These are phyloP conservation scores for Morus bassanus DNA, from an alignment of 2,797 vertebrate genomes.

Conservation along the genomic window DNA sequence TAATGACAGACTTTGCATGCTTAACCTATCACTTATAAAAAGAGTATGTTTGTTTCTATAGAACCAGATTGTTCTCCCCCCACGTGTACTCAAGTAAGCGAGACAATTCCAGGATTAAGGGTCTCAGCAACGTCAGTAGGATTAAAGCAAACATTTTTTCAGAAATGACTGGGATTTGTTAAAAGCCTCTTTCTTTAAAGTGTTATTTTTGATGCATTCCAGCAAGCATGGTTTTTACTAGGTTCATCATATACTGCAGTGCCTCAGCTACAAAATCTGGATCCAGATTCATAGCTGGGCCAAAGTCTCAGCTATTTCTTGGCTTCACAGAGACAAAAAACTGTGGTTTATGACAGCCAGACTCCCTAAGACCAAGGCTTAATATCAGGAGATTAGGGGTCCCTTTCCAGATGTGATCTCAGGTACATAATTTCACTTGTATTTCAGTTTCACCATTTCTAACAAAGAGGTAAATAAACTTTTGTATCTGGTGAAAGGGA, in stretches of 20 bases:
- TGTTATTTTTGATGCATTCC: conserved; percentile 2
- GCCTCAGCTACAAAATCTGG: neutral
- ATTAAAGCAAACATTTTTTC: conserved; percentile 3
- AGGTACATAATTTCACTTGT: neutral
- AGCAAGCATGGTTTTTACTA: neutral
- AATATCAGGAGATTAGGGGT: neutral
- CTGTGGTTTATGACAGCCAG: neutral
- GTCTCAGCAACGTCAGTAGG: conserved; percentile 15
- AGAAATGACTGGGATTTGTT: conserved; percentile 47
- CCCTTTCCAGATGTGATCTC: neutral
- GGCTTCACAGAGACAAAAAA: neutral
- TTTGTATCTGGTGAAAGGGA: neutral
- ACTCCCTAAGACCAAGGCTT: neutral
- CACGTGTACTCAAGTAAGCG: neutral
- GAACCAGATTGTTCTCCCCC: conserved; percentile 12
- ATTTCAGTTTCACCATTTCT: neutral
- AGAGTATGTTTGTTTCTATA: conserved; percentile 10
- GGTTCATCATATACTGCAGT: neutral
- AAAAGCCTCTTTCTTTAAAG: conserved; percentile 24
- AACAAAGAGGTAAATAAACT: neutral
- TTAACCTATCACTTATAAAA: conserved; percentile 20
- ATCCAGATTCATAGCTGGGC: neutral
- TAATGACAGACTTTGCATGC: conserved; percentile 27
- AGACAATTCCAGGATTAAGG: conserved; percentile 49
- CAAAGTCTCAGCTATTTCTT: neutral